Evolutionary conservation across 2,888 invertebrate genomes (phyloP), one percentile per base, ranked within the genome.

Genomic region (Drosophila tanythrix): DNA sequence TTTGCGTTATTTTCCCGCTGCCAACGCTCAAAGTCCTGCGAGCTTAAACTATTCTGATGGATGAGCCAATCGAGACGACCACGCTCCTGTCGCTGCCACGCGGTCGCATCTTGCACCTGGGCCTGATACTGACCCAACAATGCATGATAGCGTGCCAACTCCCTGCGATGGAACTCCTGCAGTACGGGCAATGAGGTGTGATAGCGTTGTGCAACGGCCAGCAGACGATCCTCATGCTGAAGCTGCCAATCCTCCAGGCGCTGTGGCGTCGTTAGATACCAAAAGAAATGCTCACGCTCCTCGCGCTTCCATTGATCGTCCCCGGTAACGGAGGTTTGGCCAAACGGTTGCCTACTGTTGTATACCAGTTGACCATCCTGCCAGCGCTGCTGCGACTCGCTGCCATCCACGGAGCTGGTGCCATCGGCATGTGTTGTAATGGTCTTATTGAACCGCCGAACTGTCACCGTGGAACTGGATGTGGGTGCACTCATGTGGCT

Each of bases 281-380:
- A 93, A 58, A 92, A 93, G 55, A 93, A 87, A 15, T 88, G 90
- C 60, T 93, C 93, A 31, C 93, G 91, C 72, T 93, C 93, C 53
- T 91, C 90, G 2, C 91, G 90, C 71, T 93, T 92, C 93, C 93
- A 93, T 15, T 89, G 87, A 36, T 92, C 93, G 36, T 92, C 92
- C 6, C 84, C 83, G 0, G 91, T 84, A 33, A 82, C 82, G 0
- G 85, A 64, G 29, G 87, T 74, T 11, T 89, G 89, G 0, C 92
- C 93, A 36, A 93, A 92, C 0, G 92, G 93, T 21, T 79, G 82
- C 29, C 76, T 84, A 18, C 82, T 79, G 38, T 93, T 91, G 29
- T 90, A 91, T 3, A 92, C 91, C 21, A 93, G 62, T 35, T 91
- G 77, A 0, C 92, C 93, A 64, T 93, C 84, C 8, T 91, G 83